Conservation (phyloP, 2,888 invertebrate species). For the Pseudanteris insignis region DNA sequence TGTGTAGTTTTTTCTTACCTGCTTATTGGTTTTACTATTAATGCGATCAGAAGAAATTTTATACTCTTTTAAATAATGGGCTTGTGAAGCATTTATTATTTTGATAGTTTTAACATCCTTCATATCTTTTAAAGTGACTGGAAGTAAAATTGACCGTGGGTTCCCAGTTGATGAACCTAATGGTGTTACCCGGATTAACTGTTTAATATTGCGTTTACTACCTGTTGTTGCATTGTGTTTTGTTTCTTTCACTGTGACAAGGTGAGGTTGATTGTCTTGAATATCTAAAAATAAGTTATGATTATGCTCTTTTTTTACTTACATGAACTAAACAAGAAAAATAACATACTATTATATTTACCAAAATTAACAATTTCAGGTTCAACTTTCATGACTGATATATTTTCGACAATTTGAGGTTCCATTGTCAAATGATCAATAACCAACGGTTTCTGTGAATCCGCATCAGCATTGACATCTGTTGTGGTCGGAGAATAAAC, state of each 20-base stretch:
- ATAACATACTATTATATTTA: background rate
- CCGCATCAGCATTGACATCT: slow-evolving; percentile 54
- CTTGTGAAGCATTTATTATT: slow-evolving; percentile 74
- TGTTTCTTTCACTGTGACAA: slow-evolving; percentile 47
- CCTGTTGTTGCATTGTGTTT: slow-evolving; percentile 52
- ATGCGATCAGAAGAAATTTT: slow-evolving; percentile 59
- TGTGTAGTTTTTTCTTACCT: too few species aligned
- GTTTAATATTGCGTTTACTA: slow-evolving; percentile 57
- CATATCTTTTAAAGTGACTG: slow-evolving; percentile 76
- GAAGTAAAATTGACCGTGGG: slow-evolving; percentile 75
- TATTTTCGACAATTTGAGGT: slow-evolving; percentile 41
- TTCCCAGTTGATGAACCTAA: slow-evolving; percentile 58
- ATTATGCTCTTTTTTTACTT: background rate
- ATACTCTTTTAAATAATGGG: slow-evolving; percentile 58
- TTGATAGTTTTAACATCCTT: slow-evolving; percentile 78
- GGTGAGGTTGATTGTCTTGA: slow-evolving; percentile 46
- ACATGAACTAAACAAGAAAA: background rate
- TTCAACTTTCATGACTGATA: slow-evolving; percentile 21
- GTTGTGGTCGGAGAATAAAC: slow-evolving; percentile 56
- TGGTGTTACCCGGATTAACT: slow-evolving; percentile 63
- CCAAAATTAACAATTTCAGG: slow-evolving; percentile 6
- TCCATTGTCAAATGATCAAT: slow-evolving; percentile 50
- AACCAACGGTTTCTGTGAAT: slow-evolving; percentile 53
- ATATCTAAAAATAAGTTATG: slow-evolving; percentile 9
- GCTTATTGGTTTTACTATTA: slow-evolving; percentile 53